Base-by-base conservation (phyloP, 2,888 invertebrate genomes). In the Drosophila helvetica region DNA sequence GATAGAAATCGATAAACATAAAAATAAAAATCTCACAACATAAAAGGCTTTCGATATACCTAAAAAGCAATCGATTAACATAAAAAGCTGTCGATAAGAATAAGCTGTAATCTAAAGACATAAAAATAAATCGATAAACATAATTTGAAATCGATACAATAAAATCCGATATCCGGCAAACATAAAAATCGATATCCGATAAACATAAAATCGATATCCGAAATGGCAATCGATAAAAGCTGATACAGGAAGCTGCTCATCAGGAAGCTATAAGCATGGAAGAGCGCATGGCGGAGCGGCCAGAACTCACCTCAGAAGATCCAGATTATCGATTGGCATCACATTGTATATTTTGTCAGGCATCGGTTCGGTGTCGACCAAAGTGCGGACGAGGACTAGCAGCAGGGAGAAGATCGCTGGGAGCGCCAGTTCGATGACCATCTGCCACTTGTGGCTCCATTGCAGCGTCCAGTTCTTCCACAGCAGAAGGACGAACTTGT, bases 391-490 rank as follows among this genome's bases (percentile, higher is more conserved):
- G 10, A 96, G 78, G 10, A 97, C 94, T 67, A 97, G 92, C 51
- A 97, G 90, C 0, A 94, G 89, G 73, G 95, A 93, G 72, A 96
- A 95, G 3, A 94, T 70, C 0, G 95, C 94, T 0, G 96, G 96
- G 48, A 95, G 90, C 0, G 95, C 59, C 12, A 97, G 91, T 91
- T 97, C 96, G 43, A 95, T 89, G 1, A 93, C 56, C 0, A 96
- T 95, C 89, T 96, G 95, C 47, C 94, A 74, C 55, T 94, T 94
- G 90, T 95, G 95, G 71, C 96, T 93, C 93, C 94, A 95, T 92
- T 96, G 96, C 48, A 96, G 93, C 3, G 95, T 91, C 92, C 95
- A 96, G 91, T 97, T 97, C 92, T 97, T 97, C 97, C 97, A 97
- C 91, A 96, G 93, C 66, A 97, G 92, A 73, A 97, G 92, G 15